Conservation (phyloP, 1,140 invertebrate species). For the Chymomyza costata region DNA sequence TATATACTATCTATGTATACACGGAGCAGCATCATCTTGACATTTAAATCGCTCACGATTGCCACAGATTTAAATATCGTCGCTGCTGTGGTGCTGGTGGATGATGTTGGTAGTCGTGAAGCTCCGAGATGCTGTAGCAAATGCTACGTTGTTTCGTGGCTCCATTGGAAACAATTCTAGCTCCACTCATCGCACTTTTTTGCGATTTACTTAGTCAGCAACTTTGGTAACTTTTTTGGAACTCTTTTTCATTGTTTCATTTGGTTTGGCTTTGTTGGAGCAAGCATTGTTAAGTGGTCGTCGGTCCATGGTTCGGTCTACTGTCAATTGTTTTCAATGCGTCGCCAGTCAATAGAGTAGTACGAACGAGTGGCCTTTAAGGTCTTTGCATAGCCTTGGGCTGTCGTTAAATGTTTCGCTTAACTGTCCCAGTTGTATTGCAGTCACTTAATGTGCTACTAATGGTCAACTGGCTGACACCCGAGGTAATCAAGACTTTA, state of each 20-base stretch:
- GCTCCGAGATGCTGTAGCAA: not conserved
- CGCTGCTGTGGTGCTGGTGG: not conserved
- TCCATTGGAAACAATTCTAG: not conserved
- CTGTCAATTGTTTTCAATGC: too few relatives aligned
- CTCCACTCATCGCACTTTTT: not conserved
- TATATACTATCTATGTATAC: too few relatives aligned
- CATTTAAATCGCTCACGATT: slow-evolving; percentile 5
- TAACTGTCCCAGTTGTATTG: too few relatives aligned
- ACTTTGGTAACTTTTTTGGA: not conserved
- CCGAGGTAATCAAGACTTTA: too few relatives aligned
- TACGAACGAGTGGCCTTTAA: too few relatives aligned
- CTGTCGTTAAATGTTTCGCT: too few relatives aligned
- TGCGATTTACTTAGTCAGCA: not conserved
- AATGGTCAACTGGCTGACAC: too few relatives aligned
- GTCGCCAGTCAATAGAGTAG: too few relatives aligned
- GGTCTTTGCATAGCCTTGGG: slow-evolving; percentile 2
- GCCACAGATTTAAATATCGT: slow-evolving; percentile 5
- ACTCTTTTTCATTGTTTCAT: not conserved
- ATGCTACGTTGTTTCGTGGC: not conserved
- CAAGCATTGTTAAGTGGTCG: not conserved
- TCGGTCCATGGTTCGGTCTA: too few relatives aligned
- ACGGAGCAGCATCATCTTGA: slow-evolving; percentile 5
- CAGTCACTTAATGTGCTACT: too few relatives aligned
- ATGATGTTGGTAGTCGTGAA: not conserved
- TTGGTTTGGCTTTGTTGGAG: not conserved